Evolutionary conservation across 2,113 vertebrate species (phyloP).

Genomic region (Trichechus manatus): DNA sequence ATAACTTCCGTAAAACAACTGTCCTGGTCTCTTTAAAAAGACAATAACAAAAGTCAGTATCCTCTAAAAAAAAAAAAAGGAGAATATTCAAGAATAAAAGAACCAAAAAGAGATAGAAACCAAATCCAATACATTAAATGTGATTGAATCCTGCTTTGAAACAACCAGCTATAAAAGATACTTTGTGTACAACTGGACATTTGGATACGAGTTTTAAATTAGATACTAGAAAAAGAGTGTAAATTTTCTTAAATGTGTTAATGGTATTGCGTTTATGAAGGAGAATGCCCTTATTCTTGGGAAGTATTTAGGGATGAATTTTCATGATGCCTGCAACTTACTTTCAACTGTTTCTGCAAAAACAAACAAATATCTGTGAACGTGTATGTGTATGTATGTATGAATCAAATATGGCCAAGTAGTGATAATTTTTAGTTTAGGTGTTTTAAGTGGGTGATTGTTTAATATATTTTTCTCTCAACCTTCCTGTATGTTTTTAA

Average conservation of each 20-base stretch:
- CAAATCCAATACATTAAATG: background rate
- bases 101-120: background rate
- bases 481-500: background rate
- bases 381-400: background rate
- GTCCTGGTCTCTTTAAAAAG: background rate
- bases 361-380: background rate
- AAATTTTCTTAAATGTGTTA: background rate
- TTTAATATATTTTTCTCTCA: background rate
- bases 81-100: background rate
- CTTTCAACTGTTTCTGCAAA: background rate
- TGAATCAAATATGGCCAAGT: background rate
- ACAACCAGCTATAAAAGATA: constrained; percentile 1
- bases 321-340: background rate
- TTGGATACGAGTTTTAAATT: background rate
- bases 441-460: background rate
- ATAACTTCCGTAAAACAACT: background rate
- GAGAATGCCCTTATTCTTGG: background rate
- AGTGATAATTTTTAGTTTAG: background rate
- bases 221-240: background rate
- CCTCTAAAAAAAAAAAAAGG: background rate
- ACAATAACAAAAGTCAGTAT: background rate
- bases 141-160: constrained; percentile 1
- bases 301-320: background rate
- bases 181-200: background rate
- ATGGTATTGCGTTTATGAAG: background rate